Percentiles rank a stretch among this genome's conserved stretches.
Conservation (phyloP, 2,113 vertebrate genomes). For the Silurus glanis region DNA sequence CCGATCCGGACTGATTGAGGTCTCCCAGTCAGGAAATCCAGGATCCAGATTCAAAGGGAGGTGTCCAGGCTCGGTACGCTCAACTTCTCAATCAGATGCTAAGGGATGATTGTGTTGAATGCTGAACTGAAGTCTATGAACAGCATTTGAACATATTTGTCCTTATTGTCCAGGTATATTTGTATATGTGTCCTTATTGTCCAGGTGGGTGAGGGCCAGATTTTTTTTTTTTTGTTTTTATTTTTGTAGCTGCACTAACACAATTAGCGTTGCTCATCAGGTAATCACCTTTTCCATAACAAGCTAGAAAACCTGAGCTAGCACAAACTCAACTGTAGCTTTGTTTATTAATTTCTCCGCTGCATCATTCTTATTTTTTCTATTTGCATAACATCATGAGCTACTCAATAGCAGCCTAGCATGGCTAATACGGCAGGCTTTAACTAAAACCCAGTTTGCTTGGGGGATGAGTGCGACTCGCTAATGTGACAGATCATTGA, state of each 20-base stretch:
- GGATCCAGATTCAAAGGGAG: too few relatives aligned
- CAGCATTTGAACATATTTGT: too few relatives aligned
- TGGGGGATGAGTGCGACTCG: slow-evolving; percentile 68
- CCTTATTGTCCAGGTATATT: too few relatives aligned
- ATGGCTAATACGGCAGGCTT: slow-evolving; percentile 75
- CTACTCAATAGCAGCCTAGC: slow-evolving; percentile 76
- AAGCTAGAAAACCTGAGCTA: slow-evolving; percentile 46
- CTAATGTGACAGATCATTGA: slow-evolving; percentile 70
- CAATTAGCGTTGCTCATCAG: not conserved
- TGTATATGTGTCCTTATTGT: too few relatives aligned
- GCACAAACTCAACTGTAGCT: slow-evolving; percentile 60
- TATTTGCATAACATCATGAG: slow-evolving; percentile 78
- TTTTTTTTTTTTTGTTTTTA: too few relatives aligned
- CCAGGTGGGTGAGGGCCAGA: too few relatives aligned
- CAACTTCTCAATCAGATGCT: too few relatives aligned
- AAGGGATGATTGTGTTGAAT: too few relatives aligned
- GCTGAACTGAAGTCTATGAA: too few relatives aligned
- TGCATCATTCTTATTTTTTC: slow-evolving; percentile 67
- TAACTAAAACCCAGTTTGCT: slow-evolving; percentile 78
- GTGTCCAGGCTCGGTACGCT: too few relatives aligned
- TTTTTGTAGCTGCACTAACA: not conserved
- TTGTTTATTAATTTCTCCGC: slow-evolving; percentile 66
- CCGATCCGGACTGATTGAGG: too few relatives aligned
- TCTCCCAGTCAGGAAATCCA: too few relatives aligned
- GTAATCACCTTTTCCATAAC: not conserved